A percentile compares a stretch with the other conserved stretches of the same genome.
Conservation (phyloP, 35 echinoderm and acorn worm species). For the Amphiura filiformis region DNA sequence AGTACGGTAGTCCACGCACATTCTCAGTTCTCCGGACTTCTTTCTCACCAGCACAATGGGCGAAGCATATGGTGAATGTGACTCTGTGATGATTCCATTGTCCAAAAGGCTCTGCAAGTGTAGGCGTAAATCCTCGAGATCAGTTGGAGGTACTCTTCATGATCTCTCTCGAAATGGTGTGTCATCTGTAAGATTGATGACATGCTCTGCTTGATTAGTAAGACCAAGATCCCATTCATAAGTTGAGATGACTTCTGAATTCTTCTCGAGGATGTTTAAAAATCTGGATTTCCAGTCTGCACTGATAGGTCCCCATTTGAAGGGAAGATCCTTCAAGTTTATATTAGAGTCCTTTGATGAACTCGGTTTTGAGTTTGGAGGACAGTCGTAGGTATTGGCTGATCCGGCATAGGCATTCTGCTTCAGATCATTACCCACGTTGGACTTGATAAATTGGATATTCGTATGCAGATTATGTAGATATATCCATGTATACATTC, state of each 20-base stretch:
- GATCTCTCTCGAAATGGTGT: constrained; percentile 28
- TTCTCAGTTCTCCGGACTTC: constrained; percentile 49
- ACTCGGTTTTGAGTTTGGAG: no score
- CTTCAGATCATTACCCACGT: no score
- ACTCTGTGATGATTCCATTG: constrained; percentile 44
- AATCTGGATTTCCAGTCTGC: constrained; percentile 20
- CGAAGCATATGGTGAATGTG: constrained; percentile 47
- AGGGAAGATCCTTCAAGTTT: constrained; percentile 13
- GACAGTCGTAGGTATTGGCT: no score
- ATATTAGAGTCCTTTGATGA: background rate
- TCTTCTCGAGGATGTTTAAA: background rate
- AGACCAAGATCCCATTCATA: constrained; percentile 36
- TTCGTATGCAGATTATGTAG: no score
- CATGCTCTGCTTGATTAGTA: constrained; percentile 25
- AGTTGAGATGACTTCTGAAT: constrained; percentile 21
- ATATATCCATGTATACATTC: no score
- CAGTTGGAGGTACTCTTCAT: constrained; percentile 11
- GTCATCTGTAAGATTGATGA: constrained; percentile 40
- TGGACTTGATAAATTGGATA: no score
- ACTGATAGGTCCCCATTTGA: constrained; percentile 45
- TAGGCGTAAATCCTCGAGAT: constrained; percentile 25
- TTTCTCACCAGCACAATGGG: constrained; percentile 60
- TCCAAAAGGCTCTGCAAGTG: constrained; percentile 27
- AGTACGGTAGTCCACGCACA: constrained; percentile 47
- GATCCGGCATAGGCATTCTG: no score